Conservation (phyloP, 2,113 vertebrate species). For the Murina feae region DNA sequence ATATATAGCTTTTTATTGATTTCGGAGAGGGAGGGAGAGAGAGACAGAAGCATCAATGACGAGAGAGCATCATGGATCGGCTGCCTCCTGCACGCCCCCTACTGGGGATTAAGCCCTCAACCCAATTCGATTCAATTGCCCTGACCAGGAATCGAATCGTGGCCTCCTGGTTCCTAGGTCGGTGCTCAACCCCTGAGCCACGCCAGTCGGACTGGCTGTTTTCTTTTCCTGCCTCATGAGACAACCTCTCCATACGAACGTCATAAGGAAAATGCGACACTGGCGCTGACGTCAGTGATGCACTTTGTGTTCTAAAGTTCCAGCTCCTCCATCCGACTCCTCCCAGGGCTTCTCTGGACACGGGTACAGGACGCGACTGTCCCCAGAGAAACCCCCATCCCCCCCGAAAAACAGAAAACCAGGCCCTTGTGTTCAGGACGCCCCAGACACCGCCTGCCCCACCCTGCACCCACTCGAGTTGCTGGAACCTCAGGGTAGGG, state of each 20-base stretch:
- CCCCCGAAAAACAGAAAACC: background rate
- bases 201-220: no score
- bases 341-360: background rate
- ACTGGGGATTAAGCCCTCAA: no score
- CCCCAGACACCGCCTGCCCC: background rate
- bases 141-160: no score
- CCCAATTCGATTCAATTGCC: no score
- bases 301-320: background rate
- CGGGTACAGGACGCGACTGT: background rate
- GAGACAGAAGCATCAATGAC: no score
- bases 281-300: background rate
- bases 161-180: no score
- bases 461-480: fast-evolving
- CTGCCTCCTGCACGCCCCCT: no score
- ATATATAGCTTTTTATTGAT: no score
- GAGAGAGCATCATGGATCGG: no score
- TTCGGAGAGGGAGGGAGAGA: no score
- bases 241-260: background rate
- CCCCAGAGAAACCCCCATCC: background rate
- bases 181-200: no score
- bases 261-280: background rate
- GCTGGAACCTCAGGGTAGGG: background rate
- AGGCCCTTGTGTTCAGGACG: fast-evolving
- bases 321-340: background rate
- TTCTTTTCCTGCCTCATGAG: background rate